Evolutionary conservation across 2,888 invertebrate species (phyloP).

Genomic region (Anaspis maculata): DNA sequence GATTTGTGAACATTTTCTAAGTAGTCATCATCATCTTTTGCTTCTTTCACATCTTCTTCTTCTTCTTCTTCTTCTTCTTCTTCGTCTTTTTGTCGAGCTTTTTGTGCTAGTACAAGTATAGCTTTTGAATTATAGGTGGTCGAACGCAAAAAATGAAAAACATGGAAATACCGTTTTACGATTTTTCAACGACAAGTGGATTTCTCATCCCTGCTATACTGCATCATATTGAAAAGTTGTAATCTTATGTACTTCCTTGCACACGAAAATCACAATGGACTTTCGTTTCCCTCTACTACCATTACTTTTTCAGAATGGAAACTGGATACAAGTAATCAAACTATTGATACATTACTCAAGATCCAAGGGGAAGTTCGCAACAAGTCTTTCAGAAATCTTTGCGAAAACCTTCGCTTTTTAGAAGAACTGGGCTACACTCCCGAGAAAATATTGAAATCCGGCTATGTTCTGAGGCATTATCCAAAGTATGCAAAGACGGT

Average conservation of each 20-base stretch:
- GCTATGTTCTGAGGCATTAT: constrained; percentile 51
- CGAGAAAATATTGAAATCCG: constrained; percentile 49
- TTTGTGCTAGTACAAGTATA: too few species aligned
- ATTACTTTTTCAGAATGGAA: constrained; percentile 30
- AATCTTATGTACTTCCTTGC: neutral
- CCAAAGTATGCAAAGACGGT: constrained; percentile 51
- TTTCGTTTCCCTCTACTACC: neutral
- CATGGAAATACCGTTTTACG: constrained; percentile 4
- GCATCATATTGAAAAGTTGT: constrained; percentile 1
- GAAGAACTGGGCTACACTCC: constrained; percentile 49
- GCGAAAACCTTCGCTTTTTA: constrained; percentile 49
- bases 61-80: too few species aligned
- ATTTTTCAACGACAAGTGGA: constrained; percentile 2
- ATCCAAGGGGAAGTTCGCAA: constrained; percentile 35
- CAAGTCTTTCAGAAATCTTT: constrained; percentile 46
- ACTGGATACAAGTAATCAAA: constrained; percentile 36
- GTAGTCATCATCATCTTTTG: too few species aligned
- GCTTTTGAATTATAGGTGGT: too few species aligned
- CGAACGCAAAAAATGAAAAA: too few species aligned
- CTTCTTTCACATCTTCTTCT: too few species aligned
- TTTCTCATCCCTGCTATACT: neutral
- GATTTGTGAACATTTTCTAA: too few species aligned
- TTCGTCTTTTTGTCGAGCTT: too few species aligned
- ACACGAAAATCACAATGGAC: neutral
- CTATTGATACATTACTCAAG: constrained; percentile 36